These are phyloP conservation scores for Distichodus sexfasciatus DNA, from an alignment of 2,797 vertebrate genomes.

Conservation along the genomic window DNA sequence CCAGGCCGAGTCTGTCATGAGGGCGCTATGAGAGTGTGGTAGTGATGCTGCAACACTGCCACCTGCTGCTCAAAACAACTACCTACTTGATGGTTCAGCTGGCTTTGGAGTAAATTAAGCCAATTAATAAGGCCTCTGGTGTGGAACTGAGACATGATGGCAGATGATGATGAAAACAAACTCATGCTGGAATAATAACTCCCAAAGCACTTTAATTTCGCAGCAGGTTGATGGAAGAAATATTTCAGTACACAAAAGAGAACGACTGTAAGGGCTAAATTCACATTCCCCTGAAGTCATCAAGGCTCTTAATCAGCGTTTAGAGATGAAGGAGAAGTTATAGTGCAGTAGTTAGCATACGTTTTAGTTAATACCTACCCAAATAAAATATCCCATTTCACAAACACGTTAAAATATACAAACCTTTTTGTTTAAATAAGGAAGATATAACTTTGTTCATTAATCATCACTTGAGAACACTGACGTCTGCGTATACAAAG, in stretches of 20 bases:
- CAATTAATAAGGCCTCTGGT: too few species aligned
- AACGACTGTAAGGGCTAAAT: not conserved
- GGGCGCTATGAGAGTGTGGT: too few species aligned
- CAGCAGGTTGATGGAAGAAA: not conserved
- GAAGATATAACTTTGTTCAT: not conserved
- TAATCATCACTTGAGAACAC: constrained; percentile 14
- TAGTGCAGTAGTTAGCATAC: not conserved
- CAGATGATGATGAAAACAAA: not conserved
- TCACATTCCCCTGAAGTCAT: not conserved
- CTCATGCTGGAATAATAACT: not conserved
- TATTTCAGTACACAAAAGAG: not conserved
- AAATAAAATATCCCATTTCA: constrained; percentile 16
- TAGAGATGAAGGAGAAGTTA: not conserved
- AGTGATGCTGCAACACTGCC: constrained; percentile 28
- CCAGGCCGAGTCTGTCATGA: too few species aligned
- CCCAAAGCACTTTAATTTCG: constrained; percentile 14
- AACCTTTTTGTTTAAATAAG: not conserved
- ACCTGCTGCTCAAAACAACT: constrained; percentile 20
- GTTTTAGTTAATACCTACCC: constrained; percentile 20
- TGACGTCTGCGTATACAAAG: not conserved
- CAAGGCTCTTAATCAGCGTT: not conserved
- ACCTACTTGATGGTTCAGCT: not conserved
- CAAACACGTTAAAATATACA: not conserved
- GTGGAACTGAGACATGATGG: too few species aligned
- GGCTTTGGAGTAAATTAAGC: too few species aligned